Conservation (phyloP, 35 echinoderm and acorn worm genomes). For the Anneissia japonica region DNA sequence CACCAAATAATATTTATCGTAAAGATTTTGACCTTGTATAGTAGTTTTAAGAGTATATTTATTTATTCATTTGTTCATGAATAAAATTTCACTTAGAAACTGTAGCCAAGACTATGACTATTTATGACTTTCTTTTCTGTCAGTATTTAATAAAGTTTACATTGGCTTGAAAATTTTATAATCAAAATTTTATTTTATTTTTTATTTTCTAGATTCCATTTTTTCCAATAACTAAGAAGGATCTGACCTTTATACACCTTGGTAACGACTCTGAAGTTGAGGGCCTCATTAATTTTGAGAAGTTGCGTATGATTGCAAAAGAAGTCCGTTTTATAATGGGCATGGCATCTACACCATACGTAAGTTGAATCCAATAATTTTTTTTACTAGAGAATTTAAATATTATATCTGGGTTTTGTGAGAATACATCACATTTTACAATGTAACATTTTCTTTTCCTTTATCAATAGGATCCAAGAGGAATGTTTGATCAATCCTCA, state of each 20-base stretch:
- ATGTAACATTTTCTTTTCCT: background rate
- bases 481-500: conserved; percentile 42
- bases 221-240: conserved; percentile 96
- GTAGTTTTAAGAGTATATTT: too few species aligned
- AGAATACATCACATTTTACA: too few species aligned
- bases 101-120: background rate
- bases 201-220: conserved; percentile 49
- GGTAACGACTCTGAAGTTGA: conserved; percentile 92
- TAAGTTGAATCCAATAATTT: conserved; percentile 66
- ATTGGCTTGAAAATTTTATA: background rate
- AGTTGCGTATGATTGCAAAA: conserved; percentile 80
- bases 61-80: too few species aligned
- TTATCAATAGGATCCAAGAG: conserved; percentile 62
- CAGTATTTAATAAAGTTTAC: background rate
- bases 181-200: conserved; percentile 8
- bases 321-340: conserved; percentile 82
- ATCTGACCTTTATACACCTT: conserved; percentile 97
- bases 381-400: too few species aligned
- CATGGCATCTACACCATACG: conserved; percentile 72
- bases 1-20: too few species aligned
- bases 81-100: background rate
- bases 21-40: too few species aligned
- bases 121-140: background rate
- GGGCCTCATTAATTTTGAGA: conserved; percentile 97
- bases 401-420: too few species aligned